Evolutionary conservation across 2,888 invertebrate species (phyloP).

Genomic region (Helobdella robusta): DNA sequence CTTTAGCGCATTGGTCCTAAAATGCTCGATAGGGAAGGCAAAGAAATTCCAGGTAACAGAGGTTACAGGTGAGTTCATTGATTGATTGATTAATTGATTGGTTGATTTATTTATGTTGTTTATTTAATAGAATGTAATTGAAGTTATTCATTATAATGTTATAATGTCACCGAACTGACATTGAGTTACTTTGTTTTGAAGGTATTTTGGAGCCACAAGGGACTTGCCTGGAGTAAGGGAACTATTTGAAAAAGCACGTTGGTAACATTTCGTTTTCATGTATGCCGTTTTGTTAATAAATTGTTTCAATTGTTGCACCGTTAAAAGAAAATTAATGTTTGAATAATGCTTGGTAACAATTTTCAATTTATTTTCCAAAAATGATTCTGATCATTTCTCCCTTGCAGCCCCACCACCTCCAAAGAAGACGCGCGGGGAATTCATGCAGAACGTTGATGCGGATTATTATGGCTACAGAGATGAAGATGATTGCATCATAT

Average conservation of each 20-base stretch:
- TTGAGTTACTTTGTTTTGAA: too few species aligned
- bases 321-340: neutral
- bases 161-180: neutral
- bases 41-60: constrained; percentile 91
- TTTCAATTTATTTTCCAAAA: neutral
- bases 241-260: constrained; percentile 64
- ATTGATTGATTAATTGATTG: neutral
- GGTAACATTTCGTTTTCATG: neutral
- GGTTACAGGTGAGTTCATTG: constrained; percentile 60
- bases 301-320: too few species aligned
- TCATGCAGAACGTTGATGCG: constrained; percentile 96
- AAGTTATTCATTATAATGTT: neutral
- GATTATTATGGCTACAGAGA: constrained; percentile 98
- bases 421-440: constrained; percentile 81
- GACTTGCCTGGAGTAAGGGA: constrained; percentile 95
- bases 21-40: constrained; percentile 55
- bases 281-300: too few species aligned
- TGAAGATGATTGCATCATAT: constrained; percentile 89
- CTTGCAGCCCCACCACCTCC: constrained; percentile 66
- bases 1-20: constrained; percentile 69
- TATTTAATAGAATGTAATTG: neutral
- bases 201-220: constrained; percentile 87
- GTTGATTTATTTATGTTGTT: neutral
- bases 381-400: too few species aligned
- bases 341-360: neutral